phyloP scores from a whole-genome alignment of 2,797 vertebrate genomes.

The Peromyscus nudipes region DNA sequence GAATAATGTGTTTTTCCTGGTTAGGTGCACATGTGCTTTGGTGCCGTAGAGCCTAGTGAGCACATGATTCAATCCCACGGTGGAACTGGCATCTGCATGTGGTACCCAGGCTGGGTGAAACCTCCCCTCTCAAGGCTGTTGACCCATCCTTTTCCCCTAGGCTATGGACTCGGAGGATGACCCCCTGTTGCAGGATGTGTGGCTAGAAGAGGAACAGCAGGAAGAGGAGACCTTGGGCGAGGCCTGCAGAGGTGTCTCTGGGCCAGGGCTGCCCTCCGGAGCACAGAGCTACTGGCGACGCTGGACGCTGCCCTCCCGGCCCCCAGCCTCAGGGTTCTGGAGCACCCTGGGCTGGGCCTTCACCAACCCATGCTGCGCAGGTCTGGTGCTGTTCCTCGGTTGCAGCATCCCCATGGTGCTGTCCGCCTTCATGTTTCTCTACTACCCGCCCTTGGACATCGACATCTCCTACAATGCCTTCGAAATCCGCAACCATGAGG shows the following conservation, averaged over 20 bases:
- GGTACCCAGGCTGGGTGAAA: neutral
- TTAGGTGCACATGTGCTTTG: neutral
- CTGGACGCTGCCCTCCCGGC: slow-evolving; percentile 75
- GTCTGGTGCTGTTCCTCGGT: slow-evolving; percentile 91
- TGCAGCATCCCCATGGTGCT: slow-evolving; percentile 94
- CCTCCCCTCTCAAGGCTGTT: slow-evolving; percentile 17
- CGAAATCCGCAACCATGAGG: slow-evolving; percentile 97
- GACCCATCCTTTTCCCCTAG: slow-evolving; percentile 61
- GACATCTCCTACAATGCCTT: slow-evolving; percentile 99
- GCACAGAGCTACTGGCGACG: slow-evolving; percentile 84
- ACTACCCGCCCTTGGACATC: slow-evolving; percentile 97
- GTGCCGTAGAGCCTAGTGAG: neutral
- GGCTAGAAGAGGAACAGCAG: slow-evolving; percentile 91
- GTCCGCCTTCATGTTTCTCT: slow-evolving; percentile 95
- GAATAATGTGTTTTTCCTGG: neutral
- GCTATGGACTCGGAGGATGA: slow-evolving; percentile 95
- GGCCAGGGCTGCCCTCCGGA: slow-evolving; percentile 55
- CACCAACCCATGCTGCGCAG: slow-evolving; percentile 93
- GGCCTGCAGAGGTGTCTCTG: slow-evolving; percentile 61
- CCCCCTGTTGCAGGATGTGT: slow-evolving; percentile 93
- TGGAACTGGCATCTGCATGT: neutral
- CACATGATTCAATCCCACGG: neutral
- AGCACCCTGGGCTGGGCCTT: slow-evolving; percentile 94
- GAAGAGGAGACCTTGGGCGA: slow-evolving; percentile 84
- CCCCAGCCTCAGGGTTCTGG: slow-evolving; percentile 90